These are phyloP conservation scores for Platycheirus rosarum DNA, from an alignment of 2,888 invertebrate species.

Conservation along the genomic window DNA sequence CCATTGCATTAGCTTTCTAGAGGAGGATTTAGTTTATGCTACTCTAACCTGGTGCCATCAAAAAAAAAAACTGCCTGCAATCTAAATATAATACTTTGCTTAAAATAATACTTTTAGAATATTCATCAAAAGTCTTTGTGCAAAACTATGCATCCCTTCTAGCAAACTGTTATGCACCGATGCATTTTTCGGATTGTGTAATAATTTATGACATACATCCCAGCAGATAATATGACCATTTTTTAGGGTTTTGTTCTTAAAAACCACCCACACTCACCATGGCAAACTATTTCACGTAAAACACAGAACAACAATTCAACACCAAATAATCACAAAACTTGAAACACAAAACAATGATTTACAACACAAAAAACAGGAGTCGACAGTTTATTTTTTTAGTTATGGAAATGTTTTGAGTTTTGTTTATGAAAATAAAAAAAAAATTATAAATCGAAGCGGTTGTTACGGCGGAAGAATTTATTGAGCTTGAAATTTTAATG, in stretches of 20 bases:
- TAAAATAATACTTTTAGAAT: constrained; percentile 58
- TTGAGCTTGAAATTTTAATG: constrained; percentile 42
- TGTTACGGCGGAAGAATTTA: constrained; percentile 35
- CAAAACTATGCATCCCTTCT: constrained; percentile 44
- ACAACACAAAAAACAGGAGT: constrained; percentile 19
- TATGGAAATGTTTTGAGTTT: constrained; percentile 44
- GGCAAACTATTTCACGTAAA: constrained; percentile 41
- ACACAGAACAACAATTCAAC: constrained; percentile 50
- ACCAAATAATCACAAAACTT: constrained; percentile 41
- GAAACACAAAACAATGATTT: constrained; percentile 21
- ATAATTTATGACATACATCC: constrained; percentile 39
- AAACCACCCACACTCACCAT: constrained; percentile 64
- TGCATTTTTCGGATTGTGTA: constrained; percentile 52
- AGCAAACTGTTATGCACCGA: constrained; percentile 5
- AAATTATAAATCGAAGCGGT: constrained; percentile 45
- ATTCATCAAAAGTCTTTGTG: constrained; percentile 54
- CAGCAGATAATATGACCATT: not conserved
- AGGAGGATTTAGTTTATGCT: constrained; percentile 18
- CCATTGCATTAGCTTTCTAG: constrained; percentile 23
- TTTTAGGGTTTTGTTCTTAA: not conserved
- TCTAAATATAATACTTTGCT: constrained; percentile 68
- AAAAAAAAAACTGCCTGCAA: constrained; percentile 52
- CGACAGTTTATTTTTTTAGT: constrained; percentile 1
- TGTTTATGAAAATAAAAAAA: not conserved
- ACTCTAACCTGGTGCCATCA: constrained; percentile 24